Evolutionary conservation across 2,888 invertebrate genomes (phyloP).

Genomic region (Mythimna impura): DNA sequence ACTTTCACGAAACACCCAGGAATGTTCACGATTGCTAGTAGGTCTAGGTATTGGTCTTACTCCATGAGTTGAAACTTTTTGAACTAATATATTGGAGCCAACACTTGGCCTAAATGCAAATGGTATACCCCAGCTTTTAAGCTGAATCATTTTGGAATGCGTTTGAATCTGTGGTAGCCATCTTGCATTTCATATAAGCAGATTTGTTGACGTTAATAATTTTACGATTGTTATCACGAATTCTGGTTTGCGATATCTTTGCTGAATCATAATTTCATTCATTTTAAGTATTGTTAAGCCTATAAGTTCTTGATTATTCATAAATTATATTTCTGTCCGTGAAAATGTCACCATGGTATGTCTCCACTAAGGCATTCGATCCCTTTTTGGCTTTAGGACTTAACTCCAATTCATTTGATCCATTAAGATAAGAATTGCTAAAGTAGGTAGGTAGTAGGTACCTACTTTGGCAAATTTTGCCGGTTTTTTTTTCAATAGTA

Average conservation of each 20-base stretch:
- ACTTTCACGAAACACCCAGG: conserved; percentile 71
- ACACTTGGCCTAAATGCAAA: conserved; percentile 22
- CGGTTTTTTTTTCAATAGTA: no score
- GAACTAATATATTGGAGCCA: conserved; percentile 34
- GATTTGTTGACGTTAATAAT: conserved; percentile 1
- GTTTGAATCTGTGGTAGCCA: conserved; percentile 24
- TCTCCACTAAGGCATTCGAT: no score
- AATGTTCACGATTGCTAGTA: conserved; percentile 75
- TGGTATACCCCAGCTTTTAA: conserved; percentile 34
- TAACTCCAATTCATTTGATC: no score
- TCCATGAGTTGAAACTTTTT: conserved; percentile 14
- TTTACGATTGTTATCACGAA: neutral
- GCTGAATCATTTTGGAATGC: conserved; percentile 48
- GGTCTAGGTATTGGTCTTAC: conserved; percentile 42
- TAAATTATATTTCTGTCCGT: no score
- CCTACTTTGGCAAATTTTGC: no score
- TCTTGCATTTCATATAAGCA: conserved; percentile 21
- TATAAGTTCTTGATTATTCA: neutral
- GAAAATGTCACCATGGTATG: no score
- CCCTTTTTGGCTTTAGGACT: no score
- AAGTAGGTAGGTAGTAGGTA: no score
- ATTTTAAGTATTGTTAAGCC: neutral
- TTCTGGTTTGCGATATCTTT: neutral
- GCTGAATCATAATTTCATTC: neutral
- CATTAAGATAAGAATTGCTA: neutral